Conservation (phyloP, 2,888 invertebrate genomes). For the Emmelina monodactyla region DNA sequence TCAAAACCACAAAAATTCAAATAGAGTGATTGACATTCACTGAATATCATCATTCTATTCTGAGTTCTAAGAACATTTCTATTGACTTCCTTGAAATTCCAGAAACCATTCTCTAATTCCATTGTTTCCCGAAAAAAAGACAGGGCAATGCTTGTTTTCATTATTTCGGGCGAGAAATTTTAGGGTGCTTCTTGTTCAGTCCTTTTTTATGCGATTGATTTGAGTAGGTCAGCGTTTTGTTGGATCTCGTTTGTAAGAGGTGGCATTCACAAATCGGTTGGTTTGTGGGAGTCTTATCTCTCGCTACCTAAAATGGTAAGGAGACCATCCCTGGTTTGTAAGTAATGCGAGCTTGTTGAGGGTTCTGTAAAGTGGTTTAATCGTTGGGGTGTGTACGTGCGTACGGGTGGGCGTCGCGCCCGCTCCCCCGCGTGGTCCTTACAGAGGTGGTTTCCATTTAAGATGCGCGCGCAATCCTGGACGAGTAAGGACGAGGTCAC, state of each 20-base stretch:
- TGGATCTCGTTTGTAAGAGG: not conserved
- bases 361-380: not conserved
- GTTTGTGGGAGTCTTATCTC: not conserved
- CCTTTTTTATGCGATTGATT: not conserved
- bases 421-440: constrained; percentile 47
- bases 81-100: no score
- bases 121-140: no score
- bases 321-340: not conserved
- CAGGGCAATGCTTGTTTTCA: no score
- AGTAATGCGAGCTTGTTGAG: not conserved
- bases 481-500: constrained; percentile 36
- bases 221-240: not conserved
- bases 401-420: constrained; percentile 51
- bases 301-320: not conserved
- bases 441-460: constrained; percentile 24
- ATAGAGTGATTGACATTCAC: no score
- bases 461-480: constrained; percentile 56
- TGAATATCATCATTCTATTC: no score
- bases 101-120: no score
- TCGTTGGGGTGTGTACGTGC: constrained; percentile 21
- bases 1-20: no score
- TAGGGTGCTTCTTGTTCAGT: not conserved
- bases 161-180: not conserved
- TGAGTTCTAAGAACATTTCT: no score
- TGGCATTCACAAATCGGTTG: constrained; percentile 1